Base-by-base conservation (phyloP, 2,797 vertebrate species). In the Tiaroga cobitis region DNA sequence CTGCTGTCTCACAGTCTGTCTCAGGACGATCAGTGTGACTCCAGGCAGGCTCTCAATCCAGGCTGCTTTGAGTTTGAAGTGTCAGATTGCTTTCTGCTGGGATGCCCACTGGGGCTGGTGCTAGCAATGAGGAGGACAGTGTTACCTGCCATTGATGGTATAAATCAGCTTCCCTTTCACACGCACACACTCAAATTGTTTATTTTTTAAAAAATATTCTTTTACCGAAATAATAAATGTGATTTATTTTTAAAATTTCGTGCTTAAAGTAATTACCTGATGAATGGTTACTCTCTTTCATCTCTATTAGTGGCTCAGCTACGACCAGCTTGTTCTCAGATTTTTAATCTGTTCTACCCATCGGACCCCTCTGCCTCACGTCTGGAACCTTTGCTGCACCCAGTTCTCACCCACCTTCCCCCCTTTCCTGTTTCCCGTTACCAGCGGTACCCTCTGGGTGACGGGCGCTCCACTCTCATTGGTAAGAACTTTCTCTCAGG, bases 301-400 rank as follows among this genome's bases (percentile, higher is more conserved):
- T 87, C 88, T 91, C 91, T 92, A 90, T 87, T 90, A 96, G 95
- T 95, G 92, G 92, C 93, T 76, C 94, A 94, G 92, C 92, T 95
- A 87, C 95, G 96, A 49, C 98, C 98, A 0, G 97, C 97, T 81
- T 99, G 98, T 92, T 97, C 98, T 92, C 98, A 99, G 93, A 97
- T 99, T 74, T 99, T 99, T 89, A 99, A 99, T 94, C 95, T 99
- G 86, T 99, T 99, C 95, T 98, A 99, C 88, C 97, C 98, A 0
- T 97, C 98, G 18, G 98, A 99, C 92, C 98, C 98, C 0, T 99
- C 98, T 0, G 98, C 98, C 69, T 99, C 97, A 15, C 97, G 98
- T 69, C 95, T 99, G 0, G 98, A 99, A 88, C 98, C 98, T 7
- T 96, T 99, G 49, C 91, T 99, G 92, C 97, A 99, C 91, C 95